phyloP scores from a whole-genome alignment of 2,888 invertebrate species.

The Neoscelio sp. region DNA sequence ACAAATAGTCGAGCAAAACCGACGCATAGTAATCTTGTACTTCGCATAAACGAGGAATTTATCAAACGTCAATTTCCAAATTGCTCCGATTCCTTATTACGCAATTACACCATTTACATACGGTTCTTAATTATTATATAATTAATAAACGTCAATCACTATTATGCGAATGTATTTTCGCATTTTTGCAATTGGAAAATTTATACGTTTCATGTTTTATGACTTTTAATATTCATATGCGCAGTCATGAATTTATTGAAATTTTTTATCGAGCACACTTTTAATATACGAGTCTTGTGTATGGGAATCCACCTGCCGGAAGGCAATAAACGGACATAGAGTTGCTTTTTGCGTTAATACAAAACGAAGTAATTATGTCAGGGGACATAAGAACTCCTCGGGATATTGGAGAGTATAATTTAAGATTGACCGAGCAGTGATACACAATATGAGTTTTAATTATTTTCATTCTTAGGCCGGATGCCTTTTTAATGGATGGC shows the following conservation, averaged over 20 bases:
- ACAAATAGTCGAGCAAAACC: slow-evolving; percentile 18
- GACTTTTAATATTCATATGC: slow-evolving; percentile 17
- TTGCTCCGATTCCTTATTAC: slow-evolving; percentile 19
- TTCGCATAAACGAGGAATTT: slow-evolving; percentile 35
- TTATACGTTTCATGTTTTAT: slow-evolving; percentile 9
- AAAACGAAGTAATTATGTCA: slow-evolving; percentile 78
- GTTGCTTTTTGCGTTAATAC: slow-evolving; percentile 72
- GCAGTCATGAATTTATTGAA: neutral
- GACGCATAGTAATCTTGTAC: neutral
- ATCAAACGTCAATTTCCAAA: slow-evolving; percentile 21
- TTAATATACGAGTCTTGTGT: slow-evolving; percentile 39
- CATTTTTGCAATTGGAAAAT: too few species aligned
- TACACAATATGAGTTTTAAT: slow-evolving; percentile 77
- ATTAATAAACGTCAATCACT: slow-evolving; percentile 24
- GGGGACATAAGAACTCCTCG: slow-evolving; percentile 76
- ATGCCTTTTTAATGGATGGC: slow-evolving; percentile 52
- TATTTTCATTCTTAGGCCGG: slow-evolving; percentile 69
- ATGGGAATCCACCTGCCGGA: slow-evolving; percentile 62
- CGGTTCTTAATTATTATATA: slow-evolving; percentile 42
- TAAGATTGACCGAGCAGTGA: slow-evolving; percentile 50
- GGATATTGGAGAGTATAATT: slow-evolving; percentile 71
- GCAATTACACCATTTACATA: slow-evolving; percentile 24
- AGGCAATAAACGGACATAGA: slow-evolving; percentile 56
- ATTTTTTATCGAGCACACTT: slow-evolving; percentile 17
- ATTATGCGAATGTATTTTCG: slow-evolving; percentile 6